phyloP scores from a whole-genome alignment of 1,140 invertebrate species.

The Ctenoplectra terminalis region DNA sequence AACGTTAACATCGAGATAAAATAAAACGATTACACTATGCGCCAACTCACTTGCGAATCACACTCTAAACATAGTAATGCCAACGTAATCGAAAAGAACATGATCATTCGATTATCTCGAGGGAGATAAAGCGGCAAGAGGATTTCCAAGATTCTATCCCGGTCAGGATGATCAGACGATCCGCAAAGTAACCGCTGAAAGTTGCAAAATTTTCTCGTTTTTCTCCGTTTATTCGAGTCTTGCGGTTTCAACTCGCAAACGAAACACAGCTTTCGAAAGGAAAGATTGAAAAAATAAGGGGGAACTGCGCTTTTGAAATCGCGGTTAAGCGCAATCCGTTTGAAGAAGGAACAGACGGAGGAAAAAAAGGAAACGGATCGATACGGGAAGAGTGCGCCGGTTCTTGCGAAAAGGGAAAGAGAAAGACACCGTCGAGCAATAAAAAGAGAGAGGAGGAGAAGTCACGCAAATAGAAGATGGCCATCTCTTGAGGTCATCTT shows the following conservation, averaged over 20 bases:
- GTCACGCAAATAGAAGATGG: constrained; percentile 31
- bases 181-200: background rate
- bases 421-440: background rate
- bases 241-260: background rate
- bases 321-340: background rate
- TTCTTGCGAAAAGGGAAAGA: constrained; percentile 42
- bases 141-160: background rate
- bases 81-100: background rate
- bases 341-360: background rate
- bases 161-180: no score
- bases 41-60: background rate
- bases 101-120: background rate
- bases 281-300: background rate
- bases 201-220: constrained; percentile 24
- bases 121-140: no score
- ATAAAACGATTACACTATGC: background rate
- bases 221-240: background rate
- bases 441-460: constrained; percentile 8
- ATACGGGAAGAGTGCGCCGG: constrained; percentile 8
- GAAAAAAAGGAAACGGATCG: constrained; percentile 16
- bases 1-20: background rate
- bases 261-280: background rate
- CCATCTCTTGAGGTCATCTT: constrained; percentile 43
- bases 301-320: constrained; percentile 16
- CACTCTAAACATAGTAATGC: constrained; percentile 29